Evolutionary conservation across 2,797 vertebrate genomes (phyloP).

Genomic region (Paguma larvata): DNA sequence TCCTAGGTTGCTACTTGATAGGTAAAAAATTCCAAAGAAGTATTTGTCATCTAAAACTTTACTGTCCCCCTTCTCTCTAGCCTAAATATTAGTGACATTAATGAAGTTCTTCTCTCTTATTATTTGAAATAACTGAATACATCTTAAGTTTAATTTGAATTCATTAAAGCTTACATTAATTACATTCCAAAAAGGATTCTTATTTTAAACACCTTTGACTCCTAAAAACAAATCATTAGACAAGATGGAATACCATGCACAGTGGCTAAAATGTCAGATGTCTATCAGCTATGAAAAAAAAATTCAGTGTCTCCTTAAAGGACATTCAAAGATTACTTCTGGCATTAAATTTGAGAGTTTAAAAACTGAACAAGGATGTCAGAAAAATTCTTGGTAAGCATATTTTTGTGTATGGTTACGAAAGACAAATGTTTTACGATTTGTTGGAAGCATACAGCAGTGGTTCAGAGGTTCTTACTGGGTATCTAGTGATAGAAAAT

Average conservation of each 20-base stretch:
- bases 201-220: conserved; percentile 56
- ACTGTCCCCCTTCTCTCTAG: conserved; percentile 10
- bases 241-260: not conserved
- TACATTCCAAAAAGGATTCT: conserved; percentile 16
- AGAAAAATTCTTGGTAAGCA: conserved; percentile 43
- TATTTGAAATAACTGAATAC: conserved; percentile 57
- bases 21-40: not conserved
- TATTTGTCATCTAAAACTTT: conserved; percentile 39
- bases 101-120: conserved; percentile 21
- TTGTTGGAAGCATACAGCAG: not conserved
- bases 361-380: conserved; percentile 26
- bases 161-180: conserved; percentile 52
- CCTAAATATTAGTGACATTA: conserved; percentile 44
- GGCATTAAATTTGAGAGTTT: conserved; percentile 40
- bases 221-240: not conserved
- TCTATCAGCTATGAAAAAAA: conserved; percentile 8
- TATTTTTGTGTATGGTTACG: conserved; percentile 26
- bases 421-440: conserved; percentile 21
- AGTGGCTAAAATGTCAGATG: conserved; percentile 40
- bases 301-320: conserved; percentile 4
- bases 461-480: not conserved
- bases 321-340: conserved; percentile 32
- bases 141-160: conserved; percentile 61
- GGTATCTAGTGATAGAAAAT: not conserved
- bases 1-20: conserved; percentile 33